Conservation (phyloP, 2,888 invertebrate species). For the Crocallis elinguaria region DNA sequence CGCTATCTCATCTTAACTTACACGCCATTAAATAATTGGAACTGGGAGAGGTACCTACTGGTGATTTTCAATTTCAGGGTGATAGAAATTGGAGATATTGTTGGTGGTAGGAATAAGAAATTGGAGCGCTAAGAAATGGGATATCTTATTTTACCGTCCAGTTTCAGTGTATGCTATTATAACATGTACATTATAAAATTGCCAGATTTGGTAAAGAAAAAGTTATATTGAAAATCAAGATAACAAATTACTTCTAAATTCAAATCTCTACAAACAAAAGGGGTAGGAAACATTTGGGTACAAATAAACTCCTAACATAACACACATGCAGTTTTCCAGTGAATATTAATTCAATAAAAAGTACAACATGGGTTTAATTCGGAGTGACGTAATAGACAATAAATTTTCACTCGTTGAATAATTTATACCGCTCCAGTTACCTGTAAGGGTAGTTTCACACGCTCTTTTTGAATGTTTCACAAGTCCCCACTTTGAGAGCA, state of each 20-base stretch:
- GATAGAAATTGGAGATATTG: too few relatives aligned
- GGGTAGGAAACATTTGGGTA: too few relatives aligned
- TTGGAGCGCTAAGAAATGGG: slow-evolving; percentile 3
- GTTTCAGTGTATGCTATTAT: not conserved
- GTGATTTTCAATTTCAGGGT: too few relatives aligned
- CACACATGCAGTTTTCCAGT: not conserved
- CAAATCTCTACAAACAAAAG: too few relatives aligned
- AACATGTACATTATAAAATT: not conserved
- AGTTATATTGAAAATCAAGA: too few relatives aligned
- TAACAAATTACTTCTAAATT: too few relatives aligned
- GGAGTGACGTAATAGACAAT: slow-evolving; percentile 37
- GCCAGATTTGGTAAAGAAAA: too few relatives aligned
- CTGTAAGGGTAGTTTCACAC: slow-evolving; percentile 38
- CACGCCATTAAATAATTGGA: too few relatives aligned
- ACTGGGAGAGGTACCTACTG: too few relatives aligned
- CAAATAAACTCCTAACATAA: not conserved
- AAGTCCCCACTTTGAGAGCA: slow-evolving; percentile 47
- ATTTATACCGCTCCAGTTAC: slow-evolving; percentile 37
- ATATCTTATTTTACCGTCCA: slow-evolving; percentile 1
- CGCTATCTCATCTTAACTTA: too few relatives aligned
- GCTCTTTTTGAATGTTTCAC: slow-evolving; percentile 55
- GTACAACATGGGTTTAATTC: slow-evolving; percentile 16
- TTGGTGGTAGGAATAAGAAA: too few relatives aligned
- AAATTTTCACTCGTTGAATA: slow-evolving; percentile 44
- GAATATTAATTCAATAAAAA: slow-evolving; percentile 8